Percentiles rank a stretch among this genome's conserved stretches.
phyloP scores from a whole-genome alignment of 2,113 vertebrate species.

The Sceloporus undulatus region DNA sequence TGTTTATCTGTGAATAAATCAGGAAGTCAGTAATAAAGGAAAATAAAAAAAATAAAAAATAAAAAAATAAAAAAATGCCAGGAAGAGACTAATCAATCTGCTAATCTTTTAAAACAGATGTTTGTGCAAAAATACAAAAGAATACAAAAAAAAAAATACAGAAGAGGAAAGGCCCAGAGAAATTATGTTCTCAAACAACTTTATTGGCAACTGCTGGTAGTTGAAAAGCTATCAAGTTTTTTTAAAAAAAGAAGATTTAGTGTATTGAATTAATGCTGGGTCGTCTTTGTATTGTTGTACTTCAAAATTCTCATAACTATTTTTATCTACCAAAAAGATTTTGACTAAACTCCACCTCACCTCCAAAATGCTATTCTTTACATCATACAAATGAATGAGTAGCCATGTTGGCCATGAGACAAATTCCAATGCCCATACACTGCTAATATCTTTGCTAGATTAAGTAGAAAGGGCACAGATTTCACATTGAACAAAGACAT shows the following conservation, averaged over 20 bases:
- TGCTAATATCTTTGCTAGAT: too few relatives aligned
- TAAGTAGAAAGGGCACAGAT: too few relatives aligned
- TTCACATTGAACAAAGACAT: too few relatives aligned
- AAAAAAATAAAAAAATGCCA: not conserved
- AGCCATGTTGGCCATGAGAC: too few relatives aligned
- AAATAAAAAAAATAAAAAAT: not conserved
- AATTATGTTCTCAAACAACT: not conserved
- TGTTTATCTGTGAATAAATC: not conserved
- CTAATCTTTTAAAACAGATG: not conserved
- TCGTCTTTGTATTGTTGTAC: not conserved
- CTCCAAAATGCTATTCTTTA: too few relatives aligned
- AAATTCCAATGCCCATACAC: too few relatives aligned
- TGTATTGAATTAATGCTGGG: not conserved
- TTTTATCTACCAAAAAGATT: not conserved
- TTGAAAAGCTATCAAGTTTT: not conserved
- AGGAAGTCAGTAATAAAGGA: not conserved
- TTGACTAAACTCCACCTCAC: too few relatives aligned
- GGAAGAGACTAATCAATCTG: not conserved
- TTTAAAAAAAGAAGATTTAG: not conserved
- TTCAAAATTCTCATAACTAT: not conserved
- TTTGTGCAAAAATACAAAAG: not conserved
- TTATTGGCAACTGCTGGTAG: not conserved
- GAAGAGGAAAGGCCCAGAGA: not conserved
- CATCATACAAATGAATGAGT: too few relatives aligned
- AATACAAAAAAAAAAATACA: not conserved